phyloP scores from a whole-genome alignment of 2,888 invertebrate genomes.

The Drosophila demipolita region DNA sequence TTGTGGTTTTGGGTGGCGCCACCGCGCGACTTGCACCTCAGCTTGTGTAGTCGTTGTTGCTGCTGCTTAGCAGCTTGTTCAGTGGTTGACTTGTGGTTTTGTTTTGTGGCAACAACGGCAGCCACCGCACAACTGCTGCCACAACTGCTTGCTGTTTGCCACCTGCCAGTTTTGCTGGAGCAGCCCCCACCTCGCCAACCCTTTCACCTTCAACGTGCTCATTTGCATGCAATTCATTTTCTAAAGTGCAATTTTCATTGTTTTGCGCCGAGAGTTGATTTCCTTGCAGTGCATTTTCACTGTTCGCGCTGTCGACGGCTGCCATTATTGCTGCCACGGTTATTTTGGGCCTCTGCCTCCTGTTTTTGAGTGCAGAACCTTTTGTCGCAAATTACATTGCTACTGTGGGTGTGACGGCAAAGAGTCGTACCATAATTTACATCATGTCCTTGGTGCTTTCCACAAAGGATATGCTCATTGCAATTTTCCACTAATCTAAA shows the following conservation, averaged over 20 bases:
- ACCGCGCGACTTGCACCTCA: slow-evolving; percentile 21
- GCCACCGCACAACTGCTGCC: slow-evolving; percentile 18
- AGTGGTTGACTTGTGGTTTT: slow-evolving; percentile 74
- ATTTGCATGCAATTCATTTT: slow-evolving; percentile 83
- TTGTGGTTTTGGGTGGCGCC: slow-evolving; percentile 49
- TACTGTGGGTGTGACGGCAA: slow-evolving; percentile 50
- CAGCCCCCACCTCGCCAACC: slow-evolving; percentile 8
- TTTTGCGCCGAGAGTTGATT: slow-evolving; percentile 65
- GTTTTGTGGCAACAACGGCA: slow-evolving; percentile 49
- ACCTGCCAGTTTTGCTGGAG: slow-evolving; percentile 16
- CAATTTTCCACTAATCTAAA: slow-evolving; percentile 47
- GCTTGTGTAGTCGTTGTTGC: slow-evolving; percentile 14
- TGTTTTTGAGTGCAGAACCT: slow-evolving; percentile 32
- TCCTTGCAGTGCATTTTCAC: slow-evolving; percentile 52
- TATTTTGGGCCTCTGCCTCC: slow-evolving; percentile 30
- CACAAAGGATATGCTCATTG: slow-evolving; percentile 44
- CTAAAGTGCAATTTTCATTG: slow-evolving; percentile 82
- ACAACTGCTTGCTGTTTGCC: slow-evolving; percentile 37
- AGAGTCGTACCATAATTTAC: slow-evolving; percentile 9
- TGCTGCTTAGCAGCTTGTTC: slow-evolving; percentile 59
- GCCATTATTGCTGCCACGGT: slow-evolving; percentile 43
- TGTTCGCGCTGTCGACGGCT: slow-evolving; percentile 32
- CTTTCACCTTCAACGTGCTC: slow-evolving; percentile 48
- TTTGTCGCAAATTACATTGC: slow-evolving; percentile 73
- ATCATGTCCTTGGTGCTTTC: not conserved